Base-by-base conservation (phyloP, 2,888 invertebrate genomes). In the Pristionchus mayeri region DNA sequence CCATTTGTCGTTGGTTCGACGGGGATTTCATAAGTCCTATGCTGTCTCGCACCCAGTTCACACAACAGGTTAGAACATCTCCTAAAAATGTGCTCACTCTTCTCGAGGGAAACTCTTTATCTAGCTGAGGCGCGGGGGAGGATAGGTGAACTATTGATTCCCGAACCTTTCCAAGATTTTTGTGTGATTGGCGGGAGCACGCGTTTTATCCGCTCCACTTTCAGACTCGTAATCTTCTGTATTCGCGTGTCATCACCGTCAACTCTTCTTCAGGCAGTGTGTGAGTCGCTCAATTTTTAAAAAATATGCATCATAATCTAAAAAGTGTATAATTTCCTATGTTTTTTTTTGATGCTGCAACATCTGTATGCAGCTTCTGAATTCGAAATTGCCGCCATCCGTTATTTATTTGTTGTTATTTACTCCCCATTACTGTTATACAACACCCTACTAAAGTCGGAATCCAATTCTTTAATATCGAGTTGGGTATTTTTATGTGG, bases 151-250 rank as follows among this genome's bases (percentile, higher is more conserved):
- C n/a, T n/a, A n/a, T n/a, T n/a, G n/a, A n/a, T n/a, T n/a, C n/a
- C n/a, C n/a, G n/a, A n/a, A n/a, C n/a, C n/a, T n/a, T n/a, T n/a
- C n/a, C n/a, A n/a, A n/a, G n/a, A n/a, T n/a, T 63, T n/a, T 0
- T n/a, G 13, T 3, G 37, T 37, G 37, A 9, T 37, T 2, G 37
- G 3, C 3, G 13, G 13, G 44, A 13, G 18, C 37, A 21, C 37
- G 7, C 18, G 37, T 67, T 30, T 37, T 67, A 67, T 37, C 37
- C 37, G 37, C 40, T 2, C 67, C 37, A 67, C 37, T 67, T 67
- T 34, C 67, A 67, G 67, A 21, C 67, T 67, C 67, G 67, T 13
- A 67, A 67, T 37, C 67, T 67, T 21, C 67, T 67, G 18, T 37
- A 40, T 67, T 67, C 67, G 37, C 67, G 67, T 16, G 67, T 67